Conservation (phyloP, 1,140 invertebrate genomes). For the Penaeus chinensis region DNA sequence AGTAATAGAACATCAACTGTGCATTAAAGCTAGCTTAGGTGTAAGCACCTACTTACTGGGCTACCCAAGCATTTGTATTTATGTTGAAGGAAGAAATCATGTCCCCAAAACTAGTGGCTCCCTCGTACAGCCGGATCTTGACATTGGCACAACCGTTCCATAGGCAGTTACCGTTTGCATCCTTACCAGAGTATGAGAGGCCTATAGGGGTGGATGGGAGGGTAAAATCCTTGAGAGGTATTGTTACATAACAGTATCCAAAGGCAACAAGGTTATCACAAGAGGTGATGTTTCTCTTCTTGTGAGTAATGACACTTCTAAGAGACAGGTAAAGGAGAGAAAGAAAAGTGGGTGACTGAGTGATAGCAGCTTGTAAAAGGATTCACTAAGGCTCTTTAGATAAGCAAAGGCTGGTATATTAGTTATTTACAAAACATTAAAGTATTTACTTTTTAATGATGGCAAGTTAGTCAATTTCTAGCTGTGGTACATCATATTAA, state of each 20-base stretch:
- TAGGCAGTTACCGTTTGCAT: slow-evolving; percentile 71
- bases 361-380: too few relatives aligned
- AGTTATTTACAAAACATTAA: too few relatives aligned
- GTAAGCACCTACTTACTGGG: slow-evolving; percentile 73
- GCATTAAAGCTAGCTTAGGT: slow-evolving; percentile 39
- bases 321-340: background rate
- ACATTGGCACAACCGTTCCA: slow-evolving; percentile 93
- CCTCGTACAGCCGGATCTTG: slow-evolving; percentile 81
- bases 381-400: too few relatives aligned
- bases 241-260: slow-evolving; percentile 25
- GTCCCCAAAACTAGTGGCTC: slow-evolving; percentile 80
- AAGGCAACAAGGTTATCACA: slow-evolving; percentile 50
- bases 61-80: slow-evolving; percentile 93
- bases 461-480: too few relatives aligned
- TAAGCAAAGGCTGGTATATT: too few relatives aligned
- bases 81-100: slow-evolving; percentile 90
- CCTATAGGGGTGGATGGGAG: slow-evolving; percentile 69
- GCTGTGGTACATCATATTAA: too few relatives aligned
- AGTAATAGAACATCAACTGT: slow-evolving; percentile 31
- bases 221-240: slow-evolving; percentile 7
- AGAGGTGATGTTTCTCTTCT: background rate
- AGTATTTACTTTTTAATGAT: too few relatives aligned
- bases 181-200: slow-evolving; percentile 83
- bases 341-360: background rate
- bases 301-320: too few relatives aligned